Conservation (phyloP, 1,140 invertebrate species). For the Cydia amplana region DNA sequence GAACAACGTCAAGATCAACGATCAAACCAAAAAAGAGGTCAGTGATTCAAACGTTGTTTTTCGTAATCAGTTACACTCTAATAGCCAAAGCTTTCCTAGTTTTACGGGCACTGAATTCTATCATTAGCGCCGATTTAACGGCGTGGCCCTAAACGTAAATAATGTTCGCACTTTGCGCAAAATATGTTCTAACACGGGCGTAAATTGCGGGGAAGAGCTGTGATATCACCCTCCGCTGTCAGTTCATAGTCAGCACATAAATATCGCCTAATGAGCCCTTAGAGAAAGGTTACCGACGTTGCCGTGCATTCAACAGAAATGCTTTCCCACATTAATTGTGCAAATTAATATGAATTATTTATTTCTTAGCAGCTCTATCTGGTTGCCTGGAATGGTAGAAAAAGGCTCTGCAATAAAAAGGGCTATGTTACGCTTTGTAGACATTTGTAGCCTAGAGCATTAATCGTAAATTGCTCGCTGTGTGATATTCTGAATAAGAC, state of each 20-base stretch:
- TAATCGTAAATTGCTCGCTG: constrained; percentile 31
- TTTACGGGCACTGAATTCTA: constrained; percentile 50
- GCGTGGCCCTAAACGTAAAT: constrained; percentile 37
- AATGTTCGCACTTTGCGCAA: constrained; percentile 38
- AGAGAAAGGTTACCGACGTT: constrained; percentile 64
- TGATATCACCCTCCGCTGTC: constrained; percentile 40
- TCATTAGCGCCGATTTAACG: constrained; percentile 46
- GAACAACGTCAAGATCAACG: constrained; percentile 76
- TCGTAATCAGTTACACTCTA: constrained; percentile 65
- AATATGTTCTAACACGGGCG: constrained; percentile 38
- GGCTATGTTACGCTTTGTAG: constrained; percentile 46
- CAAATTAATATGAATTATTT: constrained; percentile 59
- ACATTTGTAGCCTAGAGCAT: constrained; percentile 35
- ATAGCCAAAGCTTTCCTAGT: constrained; percentile 60
- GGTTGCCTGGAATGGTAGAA: constrained; percentile 46
- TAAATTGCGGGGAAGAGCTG: constrained; percentile 35
- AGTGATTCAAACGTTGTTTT: constrained; percentile 62
- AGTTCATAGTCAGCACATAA: constrained; percentile 44
- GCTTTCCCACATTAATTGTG: constrained; percentile 60
- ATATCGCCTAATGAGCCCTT: constrained; percentile 57
- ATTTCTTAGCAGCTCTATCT: constrained; percentile 51
- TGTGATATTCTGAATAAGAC: constrained; percentile 7
- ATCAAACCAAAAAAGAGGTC: constrained; percentile 79
- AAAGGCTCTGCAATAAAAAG: constrained; percentile 45
- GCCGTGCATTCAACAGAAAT: constrained; percentile 46